A percentile compares a stretch with the other conserved stretches of the same genome.
These are phyloP conservation scores for Torymus aiolomorphi DNA, from an alignment of 2,888 invertebrate species.

Conservation along the genomic window DNA sequence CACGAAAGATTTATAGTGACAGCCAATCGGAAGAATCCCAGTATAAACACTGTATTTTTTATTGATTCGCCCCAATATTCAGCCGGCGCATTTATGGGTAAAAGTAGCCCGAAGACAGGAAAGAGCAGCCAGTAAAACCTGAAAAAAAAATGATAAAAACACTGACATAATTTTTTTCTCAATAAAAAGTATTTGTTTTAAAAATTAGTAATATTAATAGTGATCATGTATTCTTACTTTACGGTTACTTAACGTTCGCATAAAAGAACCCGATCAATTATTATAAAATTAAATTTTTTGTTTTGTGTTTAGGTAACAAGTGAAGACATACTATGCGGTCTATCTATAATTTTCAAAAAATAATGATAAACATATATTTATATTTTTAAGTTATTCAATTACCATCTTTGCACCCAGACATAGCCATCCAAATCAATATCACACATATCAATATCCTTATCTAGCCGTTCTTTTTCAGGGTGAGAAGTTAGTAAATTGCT, in stretches of 20 bases:
- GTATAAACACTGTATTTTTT: constrained; percentile 79
- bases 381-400: constrained; percentile 62
- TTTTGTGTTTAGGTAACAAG: too few relatives aligned
- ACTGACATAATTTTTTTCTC: too few relatives aligned
- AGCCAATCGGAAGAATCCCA: constrained; percentile 83
- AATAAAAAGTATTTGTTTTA: too few relatives aligned
- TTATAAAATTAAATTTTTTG: neutral
- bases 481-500: constrained; percentile 83
- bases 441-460: constrained; percentile 84
- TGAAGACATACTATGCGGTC: too few relatives aligned
- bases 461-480: constrained; percentile 80
- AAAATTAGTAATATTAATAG: too few relatives aligned
- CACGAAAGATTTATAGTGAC: constrained; percentile 82
- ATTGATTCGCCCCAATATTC: constrained; percentile 88
- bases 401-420: constrained; percentile 90
- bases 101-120: constrained; percentile 80
- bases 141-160: constrained; percentile 44
- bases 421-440: constrained; percentile 87
- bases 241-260: neutral
- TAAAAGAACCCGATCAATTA: neutral
- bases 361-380: too few relatives aligned
- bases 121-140: constrained; percentile 86
- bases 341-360: too few relatives aligned
- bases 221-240: neutral
- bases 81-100: constrained; percentile 86